phyloP scores from a whole-genome alignment of 2,113 vertebrate genomes.

The Chascanopsetta lugubris region DNA sequence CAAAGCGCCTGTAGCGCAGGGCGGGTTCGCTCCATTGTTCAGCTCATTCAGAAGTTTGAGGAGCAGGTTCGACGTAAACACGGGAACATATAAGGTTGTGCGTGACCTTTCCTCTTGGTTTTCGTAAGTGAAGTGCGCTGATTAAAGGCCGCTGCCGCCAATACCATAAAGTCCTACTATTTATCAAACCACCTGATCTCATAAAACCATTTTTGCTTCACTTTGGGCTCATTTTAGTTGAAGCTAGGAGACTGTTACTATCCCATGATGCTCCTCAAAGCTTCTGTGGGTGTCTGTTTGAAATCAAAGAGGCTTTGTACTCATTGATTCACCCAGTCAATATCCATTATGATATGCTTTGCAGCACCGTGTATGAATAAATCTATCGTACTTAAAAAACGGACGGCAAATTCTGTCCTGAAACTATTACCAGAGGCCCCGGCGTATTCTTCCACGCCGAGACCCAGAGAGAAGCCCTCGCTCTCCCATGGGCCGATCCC shows the following conservation, averaged over 20 bases:
- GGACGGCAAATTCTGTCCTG: too few relatives aligned
- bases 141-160: not conserved
- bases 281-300: conserved; percentile 18
- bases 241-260: conserved; percentile 22
- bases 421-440: too few relatives aligned
- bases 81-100: too few relatives aligned
- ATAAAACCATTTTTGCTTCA: conserved; percentile 11
- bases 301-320: not conserved
- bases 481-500: conserved; percentile 41
- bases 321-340: conserved; percentile 15
- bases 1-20: not conserved
- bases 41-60: conserved; percentile 1
- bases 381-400: too few relatives aligned
- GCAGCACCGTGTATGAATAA: not conserved
- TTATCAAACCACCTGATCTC: too few relatives aligned
- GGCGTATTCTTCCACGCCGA: not conserved
- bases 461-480: conserved; percentile 35
- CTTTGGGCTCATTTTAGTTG: conserved; percentile 1
- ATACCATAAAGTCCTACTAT: not conserved
- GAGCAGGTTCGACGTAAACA: too few relatives aligned
- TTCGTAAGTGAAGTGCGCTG: too few relatives aligned
- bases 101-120: too few relatives aligned
- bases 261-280: not conserved
- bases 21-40: conserved; percentile 6
- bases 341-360: conserved; percentile 3